These are phyloP conservation scores for Cassiopea andromeda DNA, from an alignment of 30 jellyfish, hydroid and myxozoan genomes.

Conservation along the genomic window DNA sequence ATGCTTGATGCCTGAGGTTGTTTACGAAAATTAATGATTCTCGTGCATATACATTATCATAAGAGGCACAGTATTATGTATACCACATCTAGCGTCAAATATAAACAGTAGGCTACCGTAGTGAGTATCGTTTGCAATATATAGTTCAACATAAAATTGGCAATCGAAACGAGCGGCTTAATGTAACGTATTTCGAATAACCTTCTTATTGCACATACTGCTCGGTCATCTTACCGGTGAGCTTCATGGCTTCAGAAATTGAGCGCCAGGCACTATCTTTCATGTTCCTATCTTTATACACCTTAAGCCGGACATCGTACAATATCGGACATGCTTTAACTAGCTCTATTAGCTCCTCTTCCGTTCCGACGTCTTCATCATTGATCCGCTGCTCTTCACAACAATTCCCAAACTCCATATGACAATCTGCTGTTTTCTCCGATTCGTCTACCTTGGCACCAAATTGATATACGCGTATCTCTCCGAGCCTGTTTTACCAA, in stretches of 20 bases:
- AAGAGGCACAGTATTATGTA: no score
- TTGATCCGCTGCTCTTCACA: constrained; percentile 66
- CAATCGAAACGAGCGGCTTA: no score
- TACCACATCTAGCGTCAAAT: no score
- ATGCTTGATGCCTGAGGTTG: no score
- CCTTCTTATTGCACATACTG: no score
- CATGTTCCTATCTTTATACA: constrained; percentile 68
- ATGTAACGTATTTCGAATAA: no score
- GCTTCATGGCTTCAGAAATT: constrained; percentile 67
- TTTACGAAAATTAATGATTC: no score
- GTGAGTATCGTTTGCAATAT: no score
- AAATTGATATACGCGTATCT: background rate
- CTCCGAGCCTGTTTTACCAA: background rate
- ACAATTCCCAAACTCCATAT: constrained; percentile 58
- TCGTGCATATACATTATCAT: no score
- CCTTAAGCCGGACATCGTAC: constrained; percentile 74
- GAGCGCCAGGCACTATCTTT: constrained; percentile 82
- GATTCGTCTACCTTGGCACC: background rate
- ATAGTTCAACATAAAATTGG: no score
- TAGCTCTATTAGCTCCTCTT: constrained; percentile 72
- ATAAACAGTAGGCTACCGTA: no score
- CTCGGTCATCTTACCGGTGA: constrained; percentile 65
- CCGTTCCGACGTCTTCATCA: constrained; percentile 76
- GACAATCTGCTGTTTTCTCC: background rate
- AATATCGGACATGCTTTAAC: constrained; percentile 81